Evolutionary conservation across 2,797 vertebrate genomes (phyloP), one percentile per base, ranked within the genome.

Genomic region (Spatula clypeata): DNA sequence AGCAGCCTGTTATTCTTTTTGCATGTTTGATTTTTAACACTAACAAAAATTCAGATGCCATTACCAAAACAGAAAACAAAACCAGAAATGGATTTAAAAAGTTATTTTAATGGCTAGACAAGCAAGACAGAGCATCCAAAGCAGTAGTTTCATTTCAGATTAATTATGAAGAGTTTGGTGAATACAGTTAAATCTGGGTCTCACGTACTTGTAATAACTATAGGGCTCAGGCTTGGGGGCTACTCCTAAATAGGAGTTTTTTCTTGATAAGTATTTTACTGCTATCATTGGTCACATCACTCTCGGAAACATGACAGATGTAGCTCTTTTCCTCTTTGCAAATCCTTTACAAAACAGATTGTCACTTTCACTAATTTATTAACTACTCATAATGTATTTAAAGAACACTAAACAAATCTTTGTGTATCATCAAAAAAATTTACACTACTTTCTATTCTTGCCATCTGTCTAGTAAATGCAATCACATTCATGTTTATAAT

Each of bases 21-120:
- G 32, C 12, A 23, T 18, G 31, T 86, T 93, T 51, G 36, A 74
- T 69, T 83, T 94, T 86, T 71, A 65, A 34, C 36, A 86, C 12
- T 9, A 55, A 19, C 31, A 88, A 69, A 29, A 85, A 84, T 88
- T 86, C 64, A 53, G 31, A 94, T 27, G 64, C 55, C 34, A 13
- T 13, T 95, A 96, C 36, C 32, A 93, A 83, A 90, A 91, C 13
- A 83, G 93, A 85, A 90, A 74, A 64, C 36, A 87, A 67, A 92
- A 64, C 71, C 40, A 95, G 67, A 96, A 96, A 93, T 94, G 79
- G 61, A 95, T 96, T 92, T 92, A 86, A 97, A 84, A 86, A 94
- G 29, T 84, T 84, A 40, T 94, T 83, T 93, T 61, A 97, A 93
- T 83, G 76, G 45, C 69, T 96, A 65, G 66, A 92, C 74, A 92